Evolutionary conservation across 2,113 vertebrate species (phyloP).

Genomic region (Phoxinus phoxinus): DNA sequence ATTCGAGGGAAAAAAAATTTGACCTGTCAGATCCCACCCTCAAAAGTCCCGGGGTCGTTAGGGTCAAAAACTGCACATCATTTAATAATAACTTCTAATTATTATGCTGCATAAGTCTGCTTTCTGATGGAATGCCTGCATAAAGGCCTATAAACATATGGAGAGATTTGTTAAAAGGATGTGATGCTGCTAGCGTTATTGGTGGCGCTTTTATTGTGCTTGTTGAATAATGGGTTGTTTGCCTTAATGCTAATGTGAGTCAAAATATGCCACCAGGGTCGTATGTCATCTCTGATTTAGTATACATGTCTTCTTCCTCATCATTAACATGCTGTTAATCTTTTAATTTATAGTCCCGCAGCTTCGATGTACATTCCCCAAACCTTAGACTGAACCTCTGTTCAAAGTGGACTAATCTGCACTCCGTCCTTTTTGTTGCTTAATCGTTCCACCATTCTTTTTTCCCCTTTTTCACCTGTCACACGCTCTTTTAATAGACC

Average conservation of each 20-base stretch:
- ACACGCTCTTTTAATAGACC: slow-evolving; percentile 74
- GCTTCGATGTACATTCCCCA: slow-evolving; percentile 48
- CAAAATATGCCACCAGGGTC: slow-evolving; percentile 51
- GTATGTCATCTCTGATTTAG: slow-evolving; percentile 55
- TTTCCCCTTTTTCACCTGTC: slow-evolving; percentile 59
- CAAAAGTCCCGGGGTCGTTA: not conserved
- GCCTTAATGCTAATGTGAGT: slow-evolving; percentile 61
- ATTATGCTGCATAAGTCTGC: slow-evolving; percentile 29
- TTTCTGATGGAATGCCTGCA: slow-evolving; percentile 42
- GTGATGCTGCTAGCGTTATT: slow-evolving; percentile 16
- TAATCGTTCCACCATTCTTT: slow-evolving; percentile 62
- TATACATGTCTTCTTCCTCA: slow-evolving; percentile 36
- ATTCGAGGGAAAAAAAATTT: slow-evolving; percentile 31
- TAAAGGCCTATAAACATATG: slow-evolving; percentile 45
- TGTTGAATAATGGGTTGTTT: slow-evolving; percentile 59
- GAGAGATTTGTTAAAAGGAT: slow-evolving; percentile 52
- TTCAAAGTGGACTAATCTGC: slow-evolving; percentile 61
- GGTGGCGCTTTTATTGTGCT: slow-evolving; percentile 48
- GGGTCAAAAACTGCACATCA: not conserved
- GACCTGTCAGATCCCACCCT: not conserved
- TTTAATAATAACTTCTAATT: slow-evolving; percentile 36
- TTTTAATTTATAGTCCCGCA: slow-evolving; percentile 56
- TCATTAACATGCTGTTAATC: slow-evolving; percentile 64
- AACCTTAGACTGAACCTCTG: slow-evolving; percentile 57
- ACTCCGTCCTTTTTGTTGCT: slow-evolving; percentile 53